Evolutionary conservation across 2,797 vertebrate species (phyloP).

Genomic region (Syncerus caffer): DNA sequence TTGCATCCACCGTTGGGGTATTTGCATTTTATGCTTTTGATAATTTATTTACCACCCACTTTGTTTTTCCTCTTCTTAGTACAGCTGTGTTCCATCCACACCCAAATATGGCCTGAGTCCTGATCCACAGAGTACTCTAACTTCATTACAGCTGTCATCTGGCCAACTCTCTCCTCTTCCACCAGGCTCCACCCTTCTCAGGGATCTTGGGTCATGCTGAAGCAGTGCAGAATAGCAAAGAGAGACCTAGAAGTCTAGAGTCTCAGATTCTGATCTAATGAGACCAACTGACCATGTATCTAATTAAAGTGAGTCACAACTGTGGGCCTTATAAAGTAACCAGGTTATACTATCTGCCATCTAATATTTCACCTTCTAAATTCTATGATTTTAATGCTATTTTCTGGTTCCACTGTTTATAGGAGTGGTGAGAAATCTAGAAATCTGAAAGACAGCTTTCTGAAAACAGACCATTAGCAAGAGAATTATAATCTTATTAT

Average conservation of each 20-base stretch:
- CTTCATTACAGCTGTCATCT: conserved; percentile 42
- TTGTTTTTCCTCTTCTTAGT: conserved; percentile 43
- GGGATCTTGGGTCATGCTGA: not conserved
- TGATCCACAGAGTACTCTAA: conserved; percentile 42
- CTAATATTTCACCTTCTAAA: not conserved
- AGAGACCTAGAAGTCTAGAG: not conserved
- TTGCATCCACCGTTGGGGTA: not conserved
- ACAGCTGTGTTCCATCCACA: conserved; percentile 63
- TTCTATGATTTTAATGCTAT: not conserved
- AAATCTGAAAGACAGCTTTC: not conserved
- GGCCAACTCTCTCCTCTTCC: conserved; percentile 36
- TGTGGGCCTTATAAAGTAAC: not conserved
- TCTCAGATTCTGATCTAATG: not conserved
- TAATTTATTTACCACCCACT: conserved; percentile 70
- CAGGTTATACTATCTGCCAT: not conserved
- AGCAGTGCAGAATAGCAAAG: not conserved
- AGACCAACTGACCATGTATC: not conserved
- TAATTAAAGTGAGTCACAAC: not conserved
- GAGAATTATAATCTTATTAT: not conserved
- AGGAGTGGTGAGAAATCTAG: not conserved
- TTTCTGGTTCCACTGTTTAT: conserved; percentile 8
- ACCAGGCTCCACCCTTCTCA: conserved; percentile 34
- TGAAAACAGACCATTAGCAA: conserved; percentile 16
- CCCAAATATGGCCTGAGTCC: conserved; percentile 61
- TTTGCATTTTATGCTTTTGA: conserved; percentile 49